Percentiles rank a stretch among this genome's conserved stretches.
Conservation (phyloP, 2,888 invertebrate genomes). For the Lomographa bimaculata region DNA sequence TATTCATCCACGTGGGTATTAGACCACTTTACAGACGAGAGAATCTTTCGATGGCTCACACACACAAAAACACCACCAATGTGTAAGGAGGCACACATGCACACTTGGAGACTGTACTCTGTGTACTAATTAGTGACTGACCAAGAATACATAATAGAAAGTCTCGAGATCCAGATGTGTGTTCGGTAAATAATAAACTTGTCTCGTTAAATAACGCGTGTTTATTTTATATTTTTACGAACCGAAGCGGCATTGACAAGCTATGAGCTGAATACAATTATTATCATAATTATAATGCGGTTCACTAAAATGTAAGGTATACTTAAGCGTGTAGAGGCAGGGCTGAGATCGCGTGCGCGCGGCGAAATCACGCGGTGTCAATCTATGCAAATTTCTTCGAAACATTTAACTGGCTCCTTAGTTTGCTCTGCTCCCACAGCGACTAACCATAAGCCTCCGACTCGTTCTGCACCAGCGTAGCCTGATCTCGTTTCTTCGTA, state of each 20-base stretch:
- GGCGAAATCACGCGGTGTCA: conserved; percentile 69
- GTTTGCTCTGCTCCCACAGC: conserved; percentile 62
- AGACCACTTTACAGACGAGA: conserved; percentile 22
- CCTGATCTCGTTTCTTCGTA: conserved; percentile 44
- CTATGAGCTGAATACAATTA: conserved; percentile 53
- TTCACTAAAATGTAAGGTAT: conserved; percentile 45
- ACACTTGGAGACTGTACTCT: conserved; percentile 67
- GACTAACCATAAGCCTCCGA: conserved; percentile 58
- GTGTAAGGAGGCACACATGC: conserved; percentile 23
- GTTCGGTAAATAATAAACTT: conserved; percentile 74
- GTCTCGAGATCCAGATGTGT: conserved; percentile 76
- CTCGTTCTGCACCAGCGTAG: conserved; percentile 49
- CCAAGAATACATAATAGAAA: conserved; percentile 81
- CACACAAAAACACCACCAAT: conserved; percentile 30
- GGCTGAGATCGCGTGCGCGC: conserved; percentile 56
- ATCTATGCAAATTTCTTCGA: conserved; percentile 82
- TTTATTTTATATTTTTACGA: conserved; percentile 67
- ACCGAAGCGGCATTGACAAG: conserved; percentile 61
- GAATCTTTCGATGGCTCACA: conserved; percentile 18
- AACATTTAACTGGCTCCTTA: conserved; percentile 74
- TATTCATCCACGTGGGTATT: conserved; percentile 65
- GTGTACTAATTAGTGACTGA: conserved; percentile 82
- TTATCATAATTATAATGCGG: conserved; percentile 56
- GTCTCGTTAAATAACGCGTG: conserved; percentile 67
- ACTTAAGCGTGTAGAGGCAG: conserved; percentile 44